Base-by-base conservation (phyloP, 2,113 vertebrate species). In the Colinus virginianus region DNA sequence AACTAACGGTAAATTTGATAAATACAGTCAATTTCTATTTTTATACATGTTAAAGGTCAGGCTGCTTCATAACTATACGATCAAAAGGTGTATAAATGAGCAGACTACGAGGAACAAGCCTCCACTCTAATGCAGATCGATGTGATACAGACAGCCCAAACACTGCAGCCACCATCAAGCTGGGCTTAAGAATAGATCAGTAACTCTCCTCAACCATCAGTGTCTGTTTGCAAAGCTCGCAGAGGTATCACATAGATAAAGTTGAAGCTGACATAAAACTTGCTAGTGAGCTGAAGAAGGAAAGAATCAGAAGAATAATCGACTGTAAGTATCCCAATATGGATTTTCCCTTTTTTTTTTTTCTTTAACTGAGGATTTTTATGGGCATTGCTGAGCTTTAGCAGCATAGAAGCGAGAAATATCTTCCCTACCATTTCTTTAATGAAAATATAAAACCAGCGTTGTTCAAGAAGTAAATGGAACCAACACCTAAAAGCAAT, bases 281-380 rank as follows among this genome's bases (percentile, higher is more conserved):
- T 71, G 30, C 1, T 34, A 78, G 20, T 22, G 13, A 93, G 79
- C 30, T 78, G 78, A 93, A 84, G 81, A 89, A 90, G 82, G 74
- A 38, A 83, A 85, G 76, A 94, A 92, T 87, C 81, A 70, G 84
- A 56, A 78, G 88, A 92, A 92, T 92, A 92, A 96, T 87, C 82
- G 84, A 80, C 78, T 85, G 46, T 90, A 96, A 93, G 93, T 88
- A 93, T 84, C 59, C 49, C 75, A 79, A 14, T 32, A 84, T 34
- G 51, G 84, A 90, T 91, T 94, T 95, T 59, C n/a, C 28, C 51
- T 38, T 36, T 61, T 43, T 23, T 58, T 32, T n/a, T 49, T 87
- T 74, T 74, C 17, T 75, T 51, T 32, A 32, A 56, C 32, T 20
- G n/a, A 63, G 34, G 58, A 28, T 79, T 83, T 95, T 95, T 88